Evolutionary conservation across 2,888 invertebrate species (phyloP).

Genomic region (Syrphus vitripennis): DNA sequence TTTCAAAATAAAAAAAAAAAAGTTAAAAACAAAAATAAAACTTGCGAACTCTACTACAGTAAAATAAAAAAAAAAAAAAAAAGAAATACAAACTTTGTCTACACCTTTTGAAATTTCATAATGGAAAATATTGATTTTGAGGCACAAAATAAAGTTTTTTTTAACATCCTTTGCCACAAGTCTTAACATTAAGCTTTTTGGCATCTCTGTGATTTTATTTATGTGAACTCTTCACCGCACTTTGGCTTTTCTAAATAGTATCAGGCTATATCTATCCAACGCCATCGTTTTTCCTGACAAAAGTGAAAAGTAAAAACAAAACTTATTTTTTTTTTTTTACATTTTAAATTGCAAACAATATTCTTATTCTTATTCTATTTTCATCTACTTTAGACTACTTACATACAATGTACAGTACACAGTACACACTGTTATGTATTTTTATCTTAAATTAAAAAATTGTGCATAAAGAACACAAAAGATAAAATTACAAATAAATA

Average conservation of each 20-base stretch:
- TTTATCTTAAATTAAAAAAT: neutral
- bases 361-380: constrained; percentile 15
- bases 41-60: neutral
- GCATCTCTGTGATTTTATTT: constrained; percentile 58
- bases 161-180: neutral
- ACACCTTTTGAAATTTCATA: constrained; percentile 11
- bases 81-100: neutral
- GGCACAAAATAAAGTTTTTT: constrained; percentile 2
- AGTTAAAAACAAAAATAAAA: neutral
- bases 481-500: constrained; percentile 64
- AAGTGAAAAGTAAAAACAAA: constrained; percentile 62
- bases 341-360: constrained; percentile 68
- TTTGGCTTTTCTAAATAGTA: neutral
- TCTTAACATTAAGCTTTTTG: constrained; percentile 36
- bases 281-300: too few species aligned
- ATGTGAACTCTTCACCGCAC: constrained; percentile 17
- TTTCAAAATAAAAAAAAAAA: constrained; percentile 19
- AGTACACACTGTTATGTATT: neutral
- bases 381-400: constrained; percentile 47
- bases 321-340: constrained; percentile 64
- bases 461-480: neutral
- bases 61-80: neutral
- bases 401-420: neutral
- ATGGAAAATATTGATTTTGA: constrained; percentile 32
- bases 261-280: neutral